These are phyloP conservation scores for Nemotelus nigrinus DNA, from an alignment of 2,888 invertebrate genomes.

Conservation along the genomic window DNA sequence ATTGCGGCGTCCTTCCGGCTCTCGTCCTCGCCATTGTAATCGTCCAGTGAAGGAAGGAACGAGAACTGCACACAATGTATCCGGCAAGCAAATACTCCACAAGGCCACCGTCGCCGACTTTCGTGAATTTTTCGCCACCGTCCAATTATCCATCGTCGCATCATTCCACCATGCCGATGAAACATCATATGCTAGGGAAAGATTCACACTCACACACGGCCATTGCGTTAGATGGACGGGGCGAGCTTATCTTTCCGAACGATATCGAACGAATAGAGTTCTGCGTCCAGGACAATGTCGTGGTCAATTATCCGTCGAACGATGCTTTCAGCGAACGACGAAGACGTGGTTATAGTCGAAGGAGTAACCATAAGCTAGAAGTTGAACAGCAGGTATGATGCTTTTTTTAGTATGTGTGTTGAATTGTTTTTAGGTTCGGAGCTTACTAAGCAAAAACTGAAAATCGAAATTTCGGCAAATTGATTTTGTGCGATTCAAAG, in stretches of 20 bases:
- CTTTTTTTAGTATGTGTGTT: background rate
- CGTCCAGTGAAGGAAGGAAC: slow-evolving; percentile 6
- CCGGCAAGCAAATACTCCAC: slow-evolving; percentile 60
- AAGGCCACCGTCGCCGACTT: slow-evolving; percentile 64
- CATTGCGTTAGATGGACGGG: slow-evolving; percentile 54
- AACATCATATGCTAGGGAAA: slow-evolving; percentile 37
- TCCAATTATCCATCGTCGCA: slow-evolving; percentile 74
- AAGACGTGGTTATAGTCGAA: slow-evolving; percentile 60
- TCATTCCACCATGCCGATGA: slow-evolving; percentile 51
- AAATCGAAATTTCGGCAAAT: too few species aligned
- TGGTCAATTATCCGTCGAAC: slow-evolving; percentile 53
- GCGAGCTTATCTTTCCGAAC: slow-evolving; percentile 62
- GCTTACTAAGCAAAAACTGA: too few species aligned
- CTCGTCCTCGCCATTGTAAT: background rate
- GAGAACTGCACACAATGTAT: slow-evolving; percentile 56
- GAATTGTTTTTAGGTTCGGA: too few species aligned
- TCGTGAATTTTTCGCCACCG: slow-evolving; percentile 80
- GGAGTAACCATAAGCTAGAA: slow-evolving; percentile 63
- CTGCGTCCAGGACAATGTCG: slow-evolving; percentile 60
- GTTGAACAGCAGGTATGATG: slow-evolving; percentile 61
- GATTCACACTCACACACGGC: slow-evolving; percentile 52
- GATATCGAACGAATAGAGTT: slow-evolving; percentile 64
- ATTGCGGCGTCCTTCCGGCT: slow-evolving; percentile 4
- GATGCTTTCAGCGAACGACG: slow-evolving; percentile 60
- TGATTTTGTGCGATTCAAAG: too few species aligned